Evolutionary conservation across 2,113 vertebrate species (phyloP).

Genomic region (Pseudopodoces humilis): DNA sequence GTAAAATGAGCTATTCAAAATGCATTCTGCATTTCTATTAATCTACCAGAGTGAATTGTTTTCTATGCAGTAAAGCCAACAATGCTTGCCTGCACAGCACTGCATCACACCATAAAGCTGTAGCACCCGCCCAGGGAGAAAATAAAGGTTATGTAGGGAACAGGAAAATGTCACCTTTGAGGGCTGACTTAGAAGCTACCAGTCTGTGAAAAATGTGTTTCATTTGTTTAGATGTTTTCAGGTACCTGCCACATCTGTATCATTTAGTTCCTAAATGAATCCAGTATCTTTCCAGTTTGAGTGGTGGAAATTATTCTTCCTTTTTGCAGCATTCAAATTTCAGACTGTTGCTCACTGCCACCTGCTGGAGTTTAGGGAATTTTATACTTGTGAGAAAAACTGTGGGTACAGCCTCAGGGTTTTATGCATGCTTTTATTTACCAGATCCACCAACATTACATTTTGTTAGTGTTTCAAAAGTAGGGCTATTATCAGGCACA

Average conservation of each 20-base stretch:
- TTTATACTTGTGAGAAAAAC: neutral
- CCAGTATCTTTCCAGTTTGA: neutral
- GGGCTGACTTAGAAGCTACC: neutral
- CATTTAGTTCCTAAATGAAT: neutral
- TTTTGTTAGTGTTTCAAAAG: neutral
- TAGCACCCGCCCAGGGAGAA: neutral
- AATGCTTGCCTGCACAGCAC: neutral
- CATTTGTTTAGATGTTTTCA: slow-evolving; percentile 33
- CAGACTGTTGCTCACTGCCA: slow-evolving; percentile 52
- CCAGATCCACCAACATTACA: neutral
- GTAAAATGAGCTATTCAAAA: slow-evolving; percentile 52
- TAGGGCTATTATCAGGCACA: neutral
- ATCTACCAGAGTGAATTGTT: neutral
- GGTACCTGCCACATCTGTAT: neutral
- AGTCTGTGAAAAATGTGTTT: slow-evolving; percentile 30
- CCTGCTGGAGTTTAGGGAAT: slow-evolving; percentile 30
- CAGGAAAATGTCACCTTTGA: neutral
- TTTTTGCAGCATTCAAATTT: neutral
- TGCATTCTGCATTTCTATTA: slow-evolving; percentile 40
- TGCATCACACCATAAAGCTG: neutral
- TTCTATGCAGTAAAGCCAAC: neutral
- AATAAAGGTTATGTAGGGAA: neutral
- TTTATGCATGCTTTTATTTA: neutral
- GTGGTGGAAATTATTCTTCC: neutral
- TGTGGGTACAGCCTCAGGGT: neutral